Conservation (phyloP, 1,140 invertebrate species). For the Zaprionus inermis region DNA sequence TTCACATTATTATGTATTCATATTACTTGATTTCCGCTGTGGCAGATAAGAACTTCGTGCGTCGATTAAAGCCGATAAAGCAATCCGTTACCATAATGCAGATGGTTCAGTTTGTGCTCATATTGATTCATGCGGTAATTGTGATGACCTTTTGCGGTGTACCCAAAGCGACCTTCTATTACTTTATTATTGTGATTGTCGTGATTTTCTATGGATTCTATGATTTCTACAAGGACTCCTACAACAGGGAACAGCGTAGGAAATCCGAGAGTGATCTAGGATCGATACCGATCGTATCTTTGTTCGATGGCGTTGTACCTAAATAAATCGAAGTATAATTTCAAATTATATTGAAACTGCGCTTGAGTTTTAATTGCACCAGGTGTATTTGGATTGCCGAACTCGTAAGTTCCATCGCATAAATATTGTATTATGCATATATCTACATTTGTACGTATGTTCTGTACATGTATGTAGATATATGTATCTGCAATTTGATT, state of each 20-base stretch:
- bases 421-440: not conserved
- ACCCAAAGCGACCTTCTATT: slow-evolving; percentile 79
- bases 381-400: not conserved
- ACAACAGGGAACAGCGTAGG: slow-evolving; percentile 16
- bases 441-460: not conserved
- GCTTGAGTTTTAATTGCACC: not conserved
- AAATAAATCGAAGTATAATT: not conserved
- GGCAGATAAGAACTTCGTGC: slow-evolving; percentile 85
- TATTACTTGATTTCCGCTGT: slow-evolving; percentile 93
- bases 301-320: not conserved
- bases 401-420: not conserved
- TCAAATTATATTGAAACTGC: not conserved
- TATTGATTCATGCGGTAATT: slow-evolving; percentile 85
- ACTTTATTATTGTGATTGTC: slow-evolving; percentile 86
- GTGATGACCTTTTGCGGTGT: slow-evolving; percentile 41
- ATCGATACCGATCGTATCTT: not conserved
- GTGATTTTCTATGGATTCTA: slow-evolving; percentile 90
- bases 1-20: slow-evolving; percentile 92
- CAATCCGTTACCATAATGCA: slow-evolving; percentile 84
- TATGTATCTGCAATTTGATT: slow-evolving; percentile 35
- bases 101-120: slow-evolving; percentile 87
- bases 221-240: slow-evolving; percentile 86
- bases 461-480: not conserved
- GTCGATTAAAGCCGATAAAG: slow-evolving; percentile 74
- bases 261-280: slow-evolving; percentile 2